These are phyloP conservation scores for Styela plicata DNA, from an alignment of 23 tunicate species.

Conservation along the genomic window DNA sequence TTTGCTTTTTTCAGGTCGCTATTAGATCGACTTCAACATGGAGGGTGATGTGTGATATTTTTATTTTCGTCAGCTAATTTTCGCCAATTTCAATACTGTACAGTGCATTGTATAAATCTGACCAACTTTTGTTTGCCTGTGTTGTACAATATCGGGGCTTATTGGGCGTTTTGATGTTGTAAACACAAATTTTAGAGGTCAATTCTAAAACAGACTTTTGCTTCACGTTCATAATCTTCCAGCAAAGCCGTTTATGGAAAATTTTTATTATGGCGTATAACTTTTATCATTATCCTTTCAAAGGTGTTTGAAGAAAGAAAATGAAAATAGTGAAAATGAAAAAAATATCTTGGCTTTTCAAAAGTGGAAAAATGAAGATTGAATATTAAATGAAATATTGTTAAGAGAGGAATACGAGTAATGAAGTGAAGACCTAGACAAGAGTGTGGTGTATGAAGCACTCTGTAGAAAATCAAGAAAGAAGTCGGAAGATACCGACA, in stretches of 20 bases:
- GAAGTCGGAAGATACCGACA: background rate
- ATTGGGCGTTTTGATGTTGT: too few relatives aligned
- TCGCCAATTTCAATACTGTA: background rate
- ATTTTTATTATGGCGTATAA: background rate
- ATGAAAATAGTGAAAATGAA: constrained; percentile 20
- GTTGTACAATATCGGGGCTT: too few relatives aligned
- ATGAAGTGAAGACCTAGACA: background rate
- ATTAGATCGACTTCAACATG: constrained; percentile 5
- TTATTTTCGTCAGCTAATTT: background rate
- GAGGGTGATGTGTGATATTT: background rate
- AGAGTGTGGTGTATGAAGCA: background rate
- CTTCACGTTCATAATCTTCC: too few relatives aligned
- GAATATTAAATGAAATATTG: background rate
- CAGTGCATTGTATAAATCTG: background rate
- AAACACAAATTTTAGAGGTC: too few relatives aligned
- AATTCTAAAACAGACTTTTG: too few relatives aligned
- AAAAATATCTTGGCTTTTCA: too few relatives aligned
- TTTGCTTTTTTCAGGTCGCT: constrained; percentile 37
- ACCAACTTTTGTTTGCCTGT: background rate
- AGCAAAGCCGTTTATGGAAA: too few relatives aligned
- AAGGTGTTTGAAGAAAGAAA: constrained; percentile 26
- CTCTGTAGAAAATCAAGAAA: background rate
- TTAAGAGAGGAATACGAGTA: background rate
- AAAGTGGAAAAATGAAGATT: background rate
- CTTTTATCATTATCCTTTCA: constrained; percentile 7